phyloP scores from a whole-genome alignment of 2,113 vertebrate genomes.

The Mesitornis unicolor region DNA sequence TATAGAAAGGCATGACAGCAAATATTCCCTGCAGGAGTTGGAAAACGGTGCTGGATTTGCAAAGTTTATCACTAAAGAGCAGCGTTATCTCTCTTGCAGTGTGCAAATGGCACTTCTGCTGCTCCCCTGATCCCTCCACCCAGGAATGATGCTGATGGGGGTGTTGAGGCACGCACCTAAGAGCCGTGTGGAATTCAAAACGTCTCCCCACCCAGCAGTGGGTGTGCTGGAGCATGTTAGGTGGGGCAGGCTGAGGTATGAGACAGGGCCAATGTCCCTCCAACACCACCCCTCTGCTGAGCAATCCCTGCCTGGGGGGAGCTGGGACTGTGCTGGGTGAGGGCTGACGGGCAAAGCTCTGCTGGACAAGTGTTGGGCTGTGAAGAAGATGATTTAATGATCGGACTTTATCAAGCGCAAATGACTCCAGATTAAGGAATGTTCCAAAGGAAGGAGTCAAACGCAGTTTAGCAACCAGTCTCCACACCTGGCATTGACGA shows the following conservation, averaged over 20 bases:
- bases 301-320: not conserved
- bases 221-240: not conserved
- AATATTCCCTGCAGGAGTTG: not conserved
- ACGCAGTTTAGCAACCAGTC: not conserved
- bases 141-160: not conserved
- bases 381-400: not conserved
- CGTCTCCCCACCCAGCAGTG: not conserved
- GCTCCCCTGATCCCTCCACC: rapidly evolving
- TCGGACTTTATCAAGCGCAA: not conserved
- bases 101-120: not conserved
- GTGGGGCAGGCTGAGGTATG: not conserved
- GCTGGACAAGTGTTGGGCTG: too few relatives aligned
- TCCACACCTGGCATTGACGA: not conserved
- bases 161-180: not conserved
- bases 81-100: not conserved
- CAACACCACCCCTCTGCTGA: not conserved
- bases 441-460: not conserved
- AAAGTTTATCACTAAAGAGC: not conserved
- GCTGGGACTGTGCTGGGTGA: not conserved
- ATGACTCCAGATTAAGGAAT: not conserved
- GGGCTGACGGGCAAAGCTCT: not conserved
- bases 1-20: not conserved
- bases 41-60: not conserved
- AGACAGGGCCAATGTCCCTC: not conserved
- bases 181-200: not conserved